phyloP scores from a whole-genome alignment of 2,113 vertebrate species.

The Sinosuthora webbiana region DNA sequence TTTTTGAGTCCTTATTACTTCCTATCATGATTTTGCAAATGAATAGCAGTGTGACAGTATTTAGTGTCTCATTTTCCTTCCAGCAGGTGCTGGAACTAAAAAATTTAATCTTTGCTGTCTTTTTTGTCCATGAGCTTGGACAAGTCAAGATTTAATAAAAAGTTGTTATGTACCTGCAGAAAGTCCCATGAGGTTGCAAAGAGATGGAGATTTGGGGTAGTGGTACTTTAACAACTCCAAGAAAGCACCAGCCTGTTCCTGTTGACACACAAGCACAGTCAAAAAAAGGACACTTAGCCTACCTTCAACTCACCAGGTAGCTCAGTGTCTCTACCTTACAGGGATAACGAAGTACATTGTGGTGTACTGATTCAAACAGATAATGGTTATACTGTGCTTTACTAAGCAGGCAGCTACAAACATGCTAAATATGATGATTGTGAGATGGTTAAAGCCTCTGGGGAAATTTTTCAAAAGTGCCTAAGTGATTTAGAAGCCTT shows the following conservation, averaged over 20 bases:
- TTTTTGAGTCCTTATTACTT: not conserved
- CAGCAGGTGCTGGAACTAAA: not conserved
- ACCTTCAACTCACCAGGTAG: not conserved
- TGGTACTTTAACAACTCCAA: not conserved
- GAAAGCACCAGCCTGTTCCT: not conserved
- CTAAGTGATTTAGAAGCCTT: constrained; percentile 12
- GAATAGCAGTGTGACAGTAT: not conserved
- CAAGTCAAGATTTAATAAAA: not conserved
- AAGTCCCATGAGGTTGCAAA: not conserved
- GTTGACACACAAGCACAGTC: not conserved
- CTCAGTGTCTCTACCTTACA: not conserved
- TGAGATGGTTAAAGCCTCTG: not conserved
- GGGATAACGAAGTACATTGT: not conserved
- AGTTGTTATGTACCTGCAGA: not conserved
- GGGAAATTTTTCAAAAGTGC: not conserved
- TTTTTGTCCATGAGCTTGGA: not conserved
- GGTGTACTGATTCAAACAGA: not conserved
- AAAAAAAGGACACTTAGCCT: not conserved
- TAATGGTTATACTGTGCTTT: not conserved
- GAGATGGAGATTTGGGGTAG: not conserved
- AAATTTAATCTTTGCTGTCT: not conserved
- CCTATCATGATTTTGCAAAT: not conserved
- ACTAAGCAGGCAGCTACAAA: not conserved
- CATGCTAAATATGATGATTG: not conserved
- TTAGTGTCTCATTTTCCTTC: not conserved